phyloP scores from a whole-genome alignment of 2,797 vertebrate species.

The Anisognathus igniventris region DNA sequence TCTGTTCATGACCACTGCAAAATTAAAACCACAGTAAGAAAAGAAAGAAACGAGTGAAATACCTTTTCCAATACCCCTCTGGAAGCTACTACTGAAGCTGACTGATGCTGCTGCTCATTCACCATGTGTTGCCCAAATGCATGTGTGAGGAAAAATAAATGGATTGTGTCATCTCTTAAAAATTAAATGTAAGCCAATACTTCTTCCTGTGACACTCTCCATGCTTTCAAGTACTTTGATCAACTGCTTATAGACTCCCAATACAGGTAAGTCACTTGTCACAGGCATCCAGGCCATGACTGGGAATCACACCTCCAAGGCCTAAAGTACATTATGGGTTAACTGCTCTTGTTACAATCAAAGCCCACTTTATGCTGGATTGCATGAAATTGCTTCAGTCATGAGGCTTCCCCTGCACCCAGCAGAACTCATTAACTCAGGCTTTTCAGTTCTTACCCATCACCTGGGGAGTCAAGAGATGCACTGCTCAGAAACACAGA shows the following conservation, averaged over 20 bases:
- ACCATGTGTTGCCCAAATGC: neutral
- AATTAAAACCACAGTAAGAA: neutral
- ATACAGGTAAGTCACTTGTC: rapidly evolving
- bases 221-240: neutral
- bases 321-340: neutral
- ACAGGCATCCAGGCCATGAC: neutral
- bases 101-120: neutral
- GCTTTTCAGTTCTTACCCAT: neutral
- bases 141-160: neutral
- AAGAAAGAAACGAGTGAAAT: neutral
- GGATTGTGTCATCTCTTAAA: neutral
- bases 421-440: neutral
- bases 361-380: neutral
- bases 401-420: neutral
- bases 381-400: neutral
- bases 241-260: neutral
- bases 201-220: neutral
- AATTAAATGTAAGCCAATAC: neutral
- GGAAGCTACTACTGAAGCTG: neutral
- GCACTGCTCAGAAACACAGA: neutral
- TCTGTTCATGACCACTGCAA: neutral
- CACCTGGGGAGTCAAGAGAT: neutral
- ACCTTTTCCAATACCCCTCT: neutral
- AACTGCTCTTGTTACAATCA: neutral
- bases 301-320: neutral